These are phyloP conservation scores for Hypselothyrea guttata DNA, from an alignment of 2,888 invertebrate species.

Conservation along the genomic window DNA sequence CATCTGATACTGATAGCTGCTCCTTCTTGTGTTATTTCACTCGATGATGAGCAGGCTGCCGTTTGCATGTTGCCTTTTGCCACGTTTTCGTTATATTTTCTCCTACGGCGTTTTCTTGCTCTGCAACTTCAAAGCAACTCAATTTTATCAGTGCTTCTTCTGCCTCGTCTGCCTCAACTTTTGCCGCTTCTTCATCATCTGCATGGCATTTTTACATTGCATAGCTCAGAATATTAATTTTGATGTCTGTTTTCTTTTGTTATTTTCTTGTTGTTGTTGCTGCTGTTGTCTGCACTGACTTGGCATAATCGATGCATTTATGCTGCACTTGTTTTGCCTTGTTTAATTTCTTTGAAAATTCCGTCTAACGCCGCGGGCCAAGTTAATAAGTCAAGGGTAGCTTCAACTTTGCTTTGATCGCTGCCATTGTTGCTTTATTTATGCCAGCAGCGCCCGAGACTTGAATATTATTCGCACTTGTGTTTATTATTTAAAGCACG, in stretches of 20 bases:
- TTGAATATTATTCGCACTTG: slow-evolving; percentile 19
- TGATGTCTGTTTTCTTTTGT: slow-evolving; percentile 47
- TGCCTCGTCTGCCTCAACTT: no score
- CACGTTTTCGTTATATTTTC: slow-evolving; percentile 4
- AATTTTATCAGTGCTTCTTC: slow-evolving; percentile 33
- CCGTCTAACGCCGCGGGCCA: slow-evolving; percentile 41
- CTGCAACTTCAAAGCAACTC: slow-evolving; percentile 61
- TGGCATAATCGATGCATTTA: slow-evolving; percentile 67
- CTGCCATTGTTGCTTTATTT: neutral
- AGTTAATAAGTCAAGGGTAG: slow-evolving; percentile 61
- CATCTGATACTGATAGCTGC: slow-evolving; percentile 47
- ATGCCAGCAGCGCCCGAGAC: slow-evolving; percentile 8
- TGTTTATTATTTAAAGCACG: slow-evolving; percentile 4
- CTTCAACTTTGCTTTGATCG: slow-evolving; percentile 49
- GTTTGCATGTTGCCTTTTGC: slow-evolving; percentile 18
- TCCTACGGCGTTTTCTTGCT: slow-evolving; percentile 30
- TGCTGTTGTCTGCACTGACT: slow-evolving; percentile 42
- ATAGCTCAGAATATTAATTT: slow-evolving; percentile 68
- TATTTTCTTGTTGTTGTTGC: slow-evolving; percentile 22
- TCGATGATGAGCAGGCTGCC: slow-evolving; percentile 33
- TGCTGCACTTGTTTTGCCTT: slow-evolving; percentile 25
- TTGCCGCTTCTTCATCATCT: slow-evolving; percentile 11
- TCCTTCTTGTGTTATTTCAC: slow-evolving; percentile 21
- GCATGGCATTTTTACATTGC: slow-evolving; percentile 54
- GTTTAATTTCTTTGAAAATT: slow-evolving; percentile 61